These are phyloP conservation scores for Huso huso DNA, from an alignment of 2,797 vertebrate genomes.

Conservation along the genomic window DNA sequence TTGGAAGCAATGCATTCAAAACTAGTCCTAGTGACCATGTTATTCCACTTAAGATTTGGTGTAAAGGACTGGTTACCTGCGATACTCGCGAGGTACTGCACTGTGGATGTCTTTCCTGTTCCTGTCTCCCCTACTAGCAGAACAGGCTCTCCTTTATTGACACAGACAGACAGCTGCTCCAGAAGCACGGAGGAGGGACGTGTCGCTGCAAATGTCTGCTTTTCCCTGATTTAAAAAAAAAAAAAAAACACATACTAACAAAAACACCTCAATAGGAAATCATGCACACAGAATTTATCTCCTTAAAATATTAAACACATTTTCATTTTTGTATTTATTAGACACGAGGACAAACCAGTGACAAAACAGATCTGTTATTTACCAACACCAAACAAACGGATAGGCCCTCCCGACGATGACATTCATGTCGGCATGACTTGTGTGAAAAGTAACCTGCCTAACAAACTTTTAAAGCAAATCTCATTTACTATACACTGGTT, in stretches of 20 bases:
- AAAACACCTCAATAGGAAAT: background rate
- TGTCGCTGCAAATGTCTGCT: conserved; percentile 79
- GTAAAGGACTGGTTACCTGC: conserved; percentile 61
- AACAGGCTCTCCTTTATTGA: conserved; percentile 78
- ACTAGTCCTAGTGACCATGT: no score
- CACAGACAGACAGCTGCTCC: conserved; percentile 84
- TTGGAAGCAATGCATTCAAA: no score
- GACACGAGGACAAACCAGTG: background rate
- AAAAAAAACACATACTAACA: conserved; percentile 5
- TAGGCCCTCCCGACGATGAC: no score
- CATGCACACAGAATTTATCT: no score
- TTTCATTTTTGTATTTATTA: background rate
- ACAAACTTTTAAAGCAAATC: no score
- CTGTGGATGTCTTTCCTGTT: conserved; percentile 89
- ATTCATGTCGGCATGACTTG: no score
- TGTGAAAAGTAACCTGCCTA: no score
- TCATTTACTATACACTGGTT: no score
- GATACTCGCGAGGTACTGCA: conserved; percentile 81
- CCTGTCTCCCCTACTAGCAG: conserved; percentile 92
- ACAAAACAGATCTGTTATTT: no score
- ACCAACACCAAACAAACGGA: no score
- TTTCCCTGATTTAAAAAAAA: conserved; percentile 49
- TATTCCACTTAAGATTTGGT: no score
- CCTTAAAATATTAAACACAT: background rate
- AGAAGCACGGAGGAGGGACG: conserved; percentile 78